These are phyloP conservation scores for Stenolophus ochropezus DNA, from an alignment of 2,888 invertebrate species.

Conservation along the genomic window DNA sequence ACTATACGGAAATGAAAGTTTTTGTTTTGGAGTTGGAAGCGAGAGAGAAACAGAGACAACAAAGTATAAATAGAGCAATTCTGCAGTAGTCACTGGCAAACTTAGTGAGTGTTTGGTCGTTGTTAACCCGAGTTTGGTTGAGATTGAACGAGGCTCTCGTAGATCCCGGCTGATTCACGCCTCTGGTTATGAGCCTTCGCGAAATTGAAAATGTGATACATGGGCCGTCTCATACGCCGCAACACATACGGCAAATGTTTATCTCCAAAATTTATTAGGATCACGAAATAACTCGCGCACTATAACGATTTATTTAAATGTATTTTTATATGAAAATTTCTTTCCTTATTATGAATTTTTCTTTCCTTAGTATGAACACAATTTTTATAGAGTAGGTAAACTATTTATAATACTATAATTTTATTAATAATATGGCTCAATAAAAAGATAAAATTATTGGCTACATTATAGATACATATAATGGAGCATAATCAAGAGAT, in stretches of 20 bases:
- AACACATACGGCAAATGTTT: background rate
- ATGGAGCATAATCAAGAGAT: too few species aligned
- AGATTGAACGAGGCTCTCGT: background rate
- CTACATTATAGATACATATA: too few species aligned
- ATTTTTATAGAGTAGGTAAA: too few species aligned
- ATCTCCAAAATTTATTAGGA: background rate
- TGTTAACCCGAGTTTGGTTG: background rate
- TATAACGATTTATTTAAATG: background rate
- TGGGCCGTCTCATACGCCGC: background rate
- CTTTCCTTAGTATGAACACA: too few species aligned
- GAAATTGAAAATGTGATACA: constrained; percentile 22
- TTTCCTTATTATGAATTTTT: too few species aligned
- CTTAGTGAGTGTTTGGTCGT: background rate
- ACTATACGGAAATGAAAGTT: background rate
- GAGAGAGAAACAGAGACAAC: background rate
- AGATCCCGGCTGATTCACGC: background rate
- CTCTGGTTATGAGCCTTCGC: background rate
- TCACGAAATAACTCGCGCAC: background rate
- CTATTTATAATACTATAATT: too few species aligned
- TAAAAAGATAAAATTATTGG: too few species aligned
- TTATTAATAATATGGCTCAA: too few species aligned
- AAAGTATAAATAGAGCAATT: constrained; percentile 13
- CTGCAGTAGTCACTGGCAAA: background rate
- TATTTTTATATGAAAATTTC: background rate
- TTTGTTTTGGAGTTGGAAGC: background rate